phyloP scores from a whole-genome alignment of 2,797 vertebrate genomes.

The Myripristis murdjan region DNA sequence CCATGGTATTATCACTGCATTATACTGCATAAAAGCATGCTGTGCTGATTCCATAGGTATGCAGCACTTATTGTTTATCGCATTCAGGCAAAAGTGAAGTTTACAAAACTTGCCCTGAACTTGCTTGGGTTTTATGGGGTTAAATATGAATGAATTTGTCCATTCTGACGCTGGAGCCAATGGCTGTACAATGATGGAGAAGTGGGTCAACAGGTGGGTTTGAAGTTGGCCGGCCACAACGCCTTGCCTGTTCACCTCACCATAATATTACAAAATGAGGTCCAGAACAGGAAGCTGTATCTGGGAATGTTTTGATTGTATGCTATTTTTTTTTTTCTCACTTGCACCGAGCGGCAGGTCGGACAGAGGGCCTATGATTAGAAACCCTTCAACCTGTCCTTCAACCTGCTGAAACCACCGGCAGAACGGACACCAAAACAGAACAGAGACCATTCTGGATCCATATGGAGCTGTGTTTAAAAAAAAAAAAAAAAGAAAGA shows the following conservation, averaged over 20 bases:
- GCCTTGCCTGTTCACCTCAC: slow-evolving; percentile 15
- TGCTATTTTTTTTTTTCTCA: not conserved
- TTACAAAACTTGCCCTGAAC: no score
- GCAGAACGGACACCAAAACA: slow-evolving; percentile 60
- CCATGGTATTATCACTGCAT: no score
- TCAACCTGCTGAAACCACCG: slow-evolving; percentile 27
- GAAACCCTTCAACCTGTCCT: slow-evolving; percentile 31
- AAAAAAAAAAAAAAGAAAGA: slow-evolving; percentile 33
- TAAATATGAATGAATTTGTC: not conserved
- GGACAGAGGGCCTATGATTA: slow-evolving; percentile 60
- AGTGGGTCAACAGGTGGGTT: not conserved
- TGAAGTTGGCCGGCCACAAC: not conserved
- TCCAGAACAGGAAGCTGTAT: slow-evolving; percentile 33
- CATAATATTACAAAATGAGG: slow-evolving; percentile 23
- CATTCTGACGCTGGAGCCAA: not conserved
- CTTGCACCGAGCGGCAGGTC: slow-evolving; percentile 9
- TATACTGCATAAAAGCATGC: no score
- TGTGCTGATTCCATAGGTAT: no score
- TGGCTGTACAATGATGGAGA: not conserved
- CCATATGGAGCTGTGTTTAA: slow-evolving; percentile 72
- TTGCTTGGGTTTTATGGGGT: no score
- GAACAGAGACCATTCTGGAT: slow-evolving; percentile 55
- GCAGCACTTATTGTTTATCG: no score
- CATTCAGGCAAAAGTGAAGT: no score
- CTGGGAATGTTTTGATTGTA: slow-evolving; percentile 14